Evolutionary conservation across 2,797 vertebrate genomes (phyloP), one percentile per base, ranked within the genome.

Genomic region (Diplodus puntazzo): DNA sequence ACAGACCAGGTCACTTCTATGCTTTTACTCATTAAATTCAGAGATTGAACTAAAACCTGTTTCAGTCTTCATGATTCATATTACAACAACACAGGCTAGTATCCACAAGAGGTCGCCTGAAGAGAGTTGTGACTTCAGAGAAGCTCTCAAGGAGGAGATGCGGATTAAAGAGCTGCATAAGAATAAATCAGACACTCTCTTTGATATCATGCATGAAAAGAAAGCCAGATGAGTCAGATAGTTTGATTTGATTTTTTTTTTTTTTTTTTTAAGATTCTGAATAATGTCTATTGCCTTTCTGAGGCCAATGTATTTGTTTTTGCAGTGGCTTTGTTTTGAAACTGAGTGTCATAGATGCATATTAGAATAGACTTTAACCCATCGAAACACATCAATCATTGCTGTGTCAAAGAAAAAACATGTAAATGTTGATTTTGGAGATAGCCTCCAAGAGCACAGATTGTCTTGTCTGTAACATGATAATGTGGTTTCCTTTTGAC

Each of bases 71-170:
- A 6, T 39, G 11, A 49, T 18, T 61, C 17, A 49, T 62, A 60
- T 68, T 58, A 43, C 13, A 72, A 20, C 9, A 66, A 10, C 13
- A 7, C 18, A 52, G 39, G 11, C 23, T 59, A 18, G 1, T 63
- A 63, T 69, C 18, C 27, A 52, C 14, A 42, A 6, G 12, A 54
- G 62, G 72, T 48, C 13, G 64, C 5, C 62, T 65, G 45, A 80
- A 54, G 50, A 57, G 75, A 69, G 48, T 34, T 34, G 55, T 69
- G 27, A 63, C 75, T 88, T 86, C 77, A 90, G 85, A 87, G 74
- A 6, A 25, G 3, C 49, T 64, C 42, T 89, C 12, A 61, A 75
- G 57, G 14, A 71, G n/a, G 20, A 23, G 63, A 80, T 54, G 43
- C 79, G 1, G 75, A 66, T 81, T 34, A 57, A 69, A 81, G 46